Base-by-base conservation (phyloP, 1,140 invertebrate species). In the Platorchestia sp. region DNA sequence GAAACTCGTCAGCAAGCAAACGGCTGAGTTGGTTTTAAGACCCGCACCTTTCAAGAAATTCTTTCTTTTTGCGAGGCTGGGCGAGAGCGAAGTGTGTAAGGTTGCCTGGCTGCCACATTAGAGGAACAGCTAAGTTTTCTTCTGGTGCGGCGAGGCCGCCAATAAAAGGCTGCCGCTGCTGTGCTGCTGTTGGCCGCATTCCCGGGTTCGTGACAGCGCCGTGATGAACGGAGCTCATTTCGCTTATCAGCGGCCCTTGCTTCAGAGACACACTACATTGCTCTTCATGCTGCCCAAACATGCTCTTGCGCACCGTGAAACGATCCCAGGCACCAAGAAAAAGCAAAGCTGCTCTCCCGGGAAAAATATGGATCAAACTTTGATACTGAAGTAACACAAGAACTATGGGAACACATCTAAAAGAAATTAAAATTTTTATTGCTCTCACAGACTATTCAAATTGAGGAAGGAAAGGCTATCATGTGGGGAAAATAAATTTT, bases 191-290 rank as follows among this genome's bases (percentile, higher is more conserved):
- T 89, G 87, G 87, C 87, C 87, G 87, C 87, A 89, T 89, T 89
- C 87, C 41, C 87, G 43, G n/a, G 87, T 89, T 36, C 87, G 87
- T 89, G 87, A 89, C 87, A 89, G 87, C 87, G 43, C 6, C 87
- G 87, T 89, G 87, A 89, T 89, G 87, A 89, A 89, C 87, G 87
- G 43, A 89, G 87, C 87, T 89, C 87, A 89, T 89, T 89, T 44
- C 87, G 41, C 87, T 89, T 89, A 89, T 89, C 87, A 89, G 87
- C 36, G 41, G n/a, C 87, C 41, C 87, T 89, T 44, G 87, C 36
- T 89, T 89, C 87, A 89, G 87, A 44, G 87, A 89, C 87, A 44
- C 87, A 44, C 87, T 41, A 44, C 87, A 89, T 89, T 89, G 87
- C 87, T 89, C 87, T 89, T 89, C 87, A 89, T 44, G 43, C 43